Conservation (phyloP, 2,113 vertebrate genomes). For the Cranoglanis bouderius region DNA sequence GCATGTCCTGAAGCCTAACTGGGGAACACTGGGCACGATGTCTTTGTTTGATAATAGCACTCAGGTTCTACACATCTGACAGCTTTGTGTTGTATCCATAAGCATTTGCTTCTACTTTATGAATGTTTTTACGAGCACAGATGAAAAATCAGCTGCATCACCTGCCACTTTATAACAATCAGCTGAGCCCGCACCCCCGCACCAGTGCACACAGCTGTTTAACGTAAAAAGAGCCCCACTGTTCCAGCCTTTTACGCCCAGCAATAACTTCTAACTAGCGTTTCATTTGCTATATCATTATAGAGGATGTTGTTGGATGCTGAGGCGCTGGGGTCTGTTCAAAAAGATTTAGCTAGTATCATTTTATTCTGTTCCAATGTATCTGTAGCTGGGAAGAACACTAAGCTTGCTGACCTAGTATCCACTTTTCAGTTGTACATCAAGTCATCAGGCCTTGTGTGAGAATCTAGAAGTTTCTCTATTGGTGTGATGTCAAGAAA, state of each 20-base stretch:
- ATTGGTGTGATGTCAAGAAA: background rate
- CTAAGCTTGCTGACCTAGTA: background rate
- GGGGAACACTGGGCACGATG: background rate
- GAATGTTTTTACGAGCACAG: constrained; percentile 62
- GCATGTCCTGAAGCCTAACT: background rate
- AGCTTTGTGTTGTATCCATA: background rate
- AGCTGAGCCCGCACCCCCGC: background rate
- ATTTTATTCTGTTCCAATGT: background rate
- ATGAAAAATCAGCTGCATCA: constrained; percentile 59
- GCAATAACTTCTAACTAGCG: constrained; percentile 63
- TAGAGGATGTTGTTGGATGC: constrained; percentile 2
- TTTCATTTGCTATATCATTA: constrained; percentile 62
- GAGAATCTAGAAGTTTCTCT: background rate
- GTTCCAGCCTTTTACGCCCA: constrained; percentile 63
- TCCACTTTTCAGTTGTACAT: background rate
- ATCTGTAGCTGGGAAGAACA: background rate
- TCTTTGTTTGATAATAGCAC: background rate
- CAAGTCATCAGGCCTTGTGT: background rate
- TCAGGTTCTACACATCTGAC: background rate
- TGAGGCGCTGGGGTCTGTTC: background rate
- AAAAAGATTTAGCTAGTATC: background rate
- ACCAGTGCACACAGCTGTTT: constrained; percentile 57
- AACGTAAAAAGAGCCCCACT: constrained; percentile 65
- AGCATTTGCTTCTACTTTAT: background rate
- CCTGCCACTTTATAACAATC: constrained; percentile 11